These are phyloP conservation scores for Pangasius krempfi DNA, from an alignment of 2,797 vertebrate genomes.

Conservation along the genomic window DNA sequence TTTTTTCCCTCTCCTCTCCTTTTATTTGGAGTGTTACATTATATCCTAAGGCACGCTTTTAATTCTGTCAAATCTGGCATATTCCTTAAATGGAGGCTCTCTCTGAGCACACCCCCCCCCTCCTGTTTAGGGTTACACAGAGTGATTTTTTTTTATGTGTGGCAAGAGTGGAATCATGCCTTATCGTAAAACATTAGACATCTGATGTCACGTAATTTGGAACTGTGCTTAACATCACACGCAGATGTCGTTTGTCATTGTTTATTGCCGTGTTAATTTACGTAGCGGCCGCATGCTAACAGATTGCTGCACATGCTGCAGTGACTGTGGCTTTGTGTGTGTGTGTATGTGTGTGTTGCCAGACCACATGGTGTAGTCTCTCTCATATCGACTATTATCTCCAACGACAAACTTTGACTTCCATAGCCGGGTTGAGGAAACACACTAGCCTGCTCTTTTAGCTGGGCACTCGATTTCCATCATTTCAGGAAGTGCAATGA, in stretches of 20 bases:
- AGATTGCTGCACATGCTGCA: conserved; percentile 47
- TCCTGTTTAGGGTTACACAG: background rate
- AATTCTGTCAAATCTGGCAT: background rate
- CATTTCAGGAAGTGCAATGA: conserved; percentile 48
- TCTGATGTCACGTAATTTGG: conserved; percentile 53
- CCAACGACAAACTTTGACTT: background rate
- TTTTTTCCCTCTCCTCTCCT: background rate
- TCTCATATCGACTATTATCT: conserved; percentile 51
- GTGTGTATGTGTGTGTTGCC: background rate
- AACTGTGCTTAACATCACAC: conserved; percentile 45
- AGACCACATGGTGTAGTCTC: conserved; percentile 51
- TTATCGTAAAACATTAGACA: conserved; percentile 55
- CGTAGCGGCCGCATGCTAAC: conserved; percentile 46
- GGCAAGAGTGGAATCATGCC: conserved; percentile 26
- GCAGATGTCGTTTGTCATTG: conserved; percentile 54
- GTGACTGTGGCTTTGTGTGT: conserved; percentile 29
- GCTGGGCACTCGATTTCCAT: conserved; percentile 40
- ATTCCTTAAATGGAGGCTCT: conserved; percentile 23
- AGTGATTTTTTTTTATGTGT: conserved; percentile 12
- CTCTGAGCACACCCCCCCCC: background rate
- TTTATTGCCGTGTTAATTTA: conserved; percentile 58
- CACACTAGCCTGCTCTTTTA: conserved; percentile 1
- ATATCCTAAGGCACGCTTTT: conserved; percentile 27
- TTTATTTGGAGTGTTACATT: conserved; percentile 28
- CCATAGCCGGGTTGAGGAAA: background rate